Conservation (phyloP, 30 jellyfish, hydroid and myxozoan species). For the Cassiopea andromeda region DNA sequence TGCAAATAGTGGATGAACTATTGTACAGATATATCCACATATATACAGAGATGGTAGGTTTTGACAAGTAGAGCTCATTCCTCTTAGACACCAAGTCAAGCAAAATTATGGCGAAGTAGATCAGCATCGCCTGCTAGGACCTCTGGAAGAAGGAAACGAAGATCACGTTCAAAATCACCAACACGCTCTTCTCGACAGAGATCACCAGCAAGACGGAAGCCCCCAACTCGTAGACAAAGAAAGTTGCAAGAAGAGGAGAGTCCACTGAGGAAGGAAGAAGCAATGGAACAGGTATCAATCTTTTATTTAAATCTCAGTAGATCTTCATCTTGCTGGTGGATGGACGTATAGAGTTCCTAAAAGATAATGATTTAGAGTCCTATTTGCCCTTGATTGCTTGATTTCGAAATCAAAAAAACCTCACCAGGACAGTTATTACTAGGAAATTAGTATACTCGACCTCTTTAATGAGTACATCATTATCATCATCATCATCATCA, state of each 20-base stretch:
- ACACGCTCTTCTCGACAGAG: constrained; percentile 46
- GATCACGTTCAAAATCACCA: constrained; percentile 72
- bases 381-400: too few relatives aligned
- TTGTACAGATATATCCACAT: too few relatives aligned
- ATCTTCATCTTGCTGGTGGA: not conserved
- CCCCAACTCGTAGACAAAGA: constrained; percentile 9
- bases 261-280: constrained; percentile 15
- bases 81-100: constrained; percentile 28
- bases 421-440: too few relatives aligned
- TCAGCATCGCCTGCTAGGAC: constrained; percentile 73
- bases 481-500: too few relatives aligned
- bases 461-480: too few relatives aligned
- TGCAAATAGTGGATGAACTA: too few relatives aligned
- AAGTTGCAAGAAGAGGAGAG: constrained; percentile 5
- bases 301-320: too few relatives aligned
- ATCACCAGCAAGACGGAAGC: constrained; percentile 57
- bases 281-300: constrained; percentile 20
- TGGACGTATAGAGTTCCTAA: too few relatives aligned
- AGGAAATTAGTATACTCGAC: too few relatives aligned
- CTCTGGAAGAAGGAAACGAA: constrained; percentile 46
- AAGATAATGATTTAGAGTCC: too few relatives aligned
- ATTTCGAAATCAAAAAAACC: too few relatives aligned
- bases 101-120: constrained; percentile 61
- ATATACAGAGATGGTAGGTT: not conserved
- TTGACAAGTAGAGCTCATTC: not conserved